Evolutionary conservation across 2,888 invertebrate species (phyloP).

Genomic region (Cheilosia urbana): DNA sequence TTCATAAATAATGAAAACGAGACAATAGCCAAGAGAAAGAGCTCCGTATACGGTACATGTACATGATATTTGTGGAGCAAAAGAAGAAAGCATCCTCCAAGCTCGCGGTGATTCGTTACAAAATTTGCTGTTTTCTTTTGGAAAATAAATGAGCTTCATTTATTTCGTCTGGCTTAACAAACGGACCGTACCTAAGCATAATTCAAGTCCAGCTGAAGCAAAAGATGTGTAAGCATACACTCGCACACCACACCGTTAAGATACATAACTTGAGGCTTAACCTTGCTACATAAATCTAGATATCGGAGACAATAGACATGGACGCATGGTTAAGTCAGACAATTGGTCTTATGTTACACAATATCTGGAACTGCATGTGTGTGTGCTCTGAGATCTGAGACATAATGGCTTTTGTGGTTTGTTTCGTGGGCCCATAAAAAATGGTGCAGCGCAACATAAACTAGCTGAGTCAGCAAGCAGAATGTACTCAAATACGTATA

Average conservation of each 20-base stretch:
- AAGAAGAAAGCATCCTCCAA: constrained; percentile 61
- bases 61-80: constrained; percentile 45
- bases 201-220: constrained; percentile 67
- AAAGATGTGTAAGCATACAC: constrained; percentile 44
- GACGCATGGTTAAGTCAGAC: constrained; percentile 70
- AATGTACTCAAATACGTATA: constrained; percentile 13
- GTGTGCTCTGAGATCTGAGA: constrained; percentile 32
- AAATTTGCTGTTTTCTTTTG: constrained; percentile 31
- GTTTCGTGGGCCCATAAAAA: constrained; percentile 39
- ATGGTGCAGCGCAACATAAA: constrained; percentile 27
- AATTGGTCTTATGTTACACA: constrained; percentile 73
- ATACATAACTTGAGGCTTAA: constrained; percentile 60
- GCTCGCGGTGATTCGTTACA: constrained; percentile 28
- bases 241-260: constrained; percentile 29
- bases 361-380: constrained; percentile 47
- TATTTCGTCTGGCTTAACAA: constrained; percentile 35
- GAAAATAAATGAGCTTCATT: constrained; percentile 31
- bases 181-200: constrained; percentile 54
- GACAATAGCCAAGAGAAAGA: constrained; percentile 36
- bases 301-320: constrained; percentile 72
- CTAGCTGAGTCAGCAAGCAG: constrained; percentile 55
- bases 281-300: constrained; percentile 75
- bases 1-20: constrained; percentile 42
- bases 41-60: constrained; percentile 32
- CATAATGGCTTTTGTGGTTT: constrained; percentile 52